Base-by-base conservation (phyloP, 2,888 invertebrate species). In the Dioctria rufipes region DNA sequence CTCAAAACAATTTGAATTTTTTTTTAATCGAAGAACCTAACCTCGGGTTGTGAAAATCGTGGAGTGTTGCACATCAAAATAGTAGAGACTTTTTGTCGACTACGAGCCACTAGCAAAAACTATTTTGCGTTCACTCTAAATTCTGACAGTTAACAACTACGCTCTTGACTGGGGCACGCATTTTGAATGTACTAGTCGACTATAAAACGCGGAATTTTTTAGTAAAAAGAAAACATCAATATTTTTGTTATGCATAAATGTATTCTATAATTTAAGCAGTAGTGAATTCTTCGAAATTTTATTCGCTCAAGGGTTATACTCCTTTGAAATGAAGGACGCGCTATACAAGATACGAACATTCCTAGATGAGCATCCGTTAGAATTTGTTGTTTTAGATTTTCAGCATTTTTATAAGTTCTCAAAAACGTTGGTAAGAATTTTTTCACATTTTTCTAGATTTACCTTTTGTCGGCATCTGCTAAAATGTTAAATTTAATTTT, bases 341-440 rank as follows among this genome's bases (percentile, higher is more conserved):
- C 89, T 97, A 25, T 86, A 89, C 37, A 91, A 94, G 85, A 91
- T 97, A 0, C 90, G 91, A 37, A 86, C 90, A 4, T 97, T 95
- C 90, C 89, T 96, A 39, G 90, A 92, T 11, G 86, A 88, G 1
- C 95, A 96, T 88, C 92, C 92, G 0, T 91, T 91, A 83, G 97
- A 97, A 90, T 90, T 96, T 5, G 92, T 96, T 0, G 91, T 97
- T 43, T 87, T 97, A 71, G 96, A 97, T 86, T 94, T 94, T 86
- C 96, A 96, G 88, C 96, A 96, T 89, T 95, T 96, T 88, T 96
- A 96, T 86, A 91, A 90, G 0, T 93, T 97, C 88, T 90, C 90
- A 3, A 88, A 0, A 86, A 88, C 3, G 92, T 94, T 85, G 96
- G 97, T 85, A 88, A 90, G 11, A 89, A 89, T 78, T 89, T 96